These are phyloP conservation scores for Hoplias malabaricus DNA, from an alignment of 2,113 vertebrate genomes.

Conservation along the genomic window DNA sequence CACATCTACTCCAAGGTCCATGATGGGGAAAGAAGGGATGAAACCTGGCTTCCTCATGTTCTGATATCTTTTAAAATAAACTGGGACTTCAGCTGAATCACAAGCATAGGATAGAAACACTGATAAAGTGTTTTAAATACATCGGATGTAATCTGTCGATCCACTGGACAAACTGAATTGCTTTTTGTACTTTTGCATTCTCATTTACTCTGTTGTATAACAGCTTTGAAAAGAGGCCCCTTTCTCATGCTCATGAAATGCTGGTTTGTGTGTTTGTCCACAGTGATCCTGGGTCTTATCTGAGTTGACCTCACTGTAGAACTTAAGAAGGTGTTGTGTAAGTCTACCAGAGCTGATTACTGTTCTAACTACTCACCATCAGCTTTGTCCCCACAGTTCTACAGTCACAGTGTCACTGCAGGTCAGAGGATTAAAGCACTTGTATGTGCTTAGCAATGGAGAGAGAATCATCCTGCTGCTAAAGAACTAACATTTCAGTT, in stretches of 20 bases:
- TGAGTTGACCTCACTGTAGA: neutral
- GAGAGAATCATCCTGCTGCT: neutral
- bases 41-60: too few relatives aligned
- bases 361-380: neutral
- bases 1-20: too few relatives aligned
- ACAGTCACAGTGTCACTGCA: neutral
- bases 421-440: neutral
- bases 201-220: neutral
- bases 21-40: too few relatives aligned
- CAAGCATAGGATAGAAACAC: too few relatives aligned
- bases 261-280: constrained; percentile 17
- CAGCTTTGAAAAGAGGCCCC: neutral
- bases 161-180: neutral
- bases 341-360: constrained; percentile 4
- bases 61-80: too few relatives aligned
- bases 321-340: constrained; percentile 1
- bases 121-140: neutral
- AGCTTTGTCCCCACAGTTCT: neutral
- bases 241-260: neutral
- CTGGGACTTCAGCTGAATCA: too few relatives aligned
- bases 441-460: neutral
- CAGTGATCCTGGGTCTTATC: constrained; percentile 14
- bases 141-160: neutral
- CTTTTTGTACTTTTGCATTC: neutral
- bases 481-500: too few relatives aligned